phyloP scores from a whole-genome alignment of 2,797 vertebrate genomes.

The Microcaecilia unicolor region DNA sequence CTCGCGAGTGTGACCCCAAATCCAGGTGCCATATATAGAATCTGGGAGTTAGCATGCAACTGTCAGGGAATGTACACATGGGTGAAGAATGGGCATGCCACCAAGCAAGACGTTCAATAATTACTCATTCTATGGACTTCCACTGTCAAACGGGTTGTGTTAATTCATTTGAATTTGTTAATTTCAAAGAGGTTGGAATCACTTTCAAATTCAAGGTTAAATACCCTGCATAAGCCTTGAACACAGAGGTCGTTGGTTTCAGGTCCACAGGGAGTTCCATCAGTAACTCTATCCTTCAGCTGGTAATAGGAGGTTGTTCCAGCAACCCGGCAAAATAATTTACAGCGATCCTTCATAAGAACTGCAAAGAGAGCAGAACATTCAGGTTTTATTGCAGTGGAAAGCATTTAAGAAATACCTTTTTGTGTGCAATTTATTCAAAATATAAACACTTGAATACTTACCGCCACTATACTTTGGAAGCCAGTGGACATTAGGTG shows the following conservation, averaged over 20 bases:
- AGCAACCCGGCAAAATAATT: constrained; percentile 90
- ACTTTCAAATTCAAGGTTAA: too few relatives aligned
- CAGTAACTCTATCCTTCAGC: constrained; percentile 83
- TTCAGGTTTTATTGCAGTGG: constrained; percentile 16
- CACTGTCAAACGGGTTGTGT: too few relatives aligned
- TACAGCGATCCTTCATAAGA: constrained; percentile 93
- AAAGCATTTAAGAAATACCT: not conserved
- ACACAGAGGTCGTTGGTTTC: constrained; percentile 93
- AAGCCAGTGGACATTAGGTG: constrained; percentile 83
- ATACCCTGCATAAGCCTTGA: constrained; percentile 95
- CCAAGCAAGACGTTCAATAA: too few relatives aligned
- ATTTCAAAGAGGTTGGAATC: too few relatives aligned
- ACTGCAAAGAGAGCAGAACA: constrained; percentile 59
- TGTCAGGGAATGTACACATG: too few relatives aligned
- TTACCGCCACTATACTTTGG: constrained; percentile 96
- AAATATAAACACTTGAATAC: constrained; percentile 39
- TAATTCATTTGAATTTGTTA: too few relatives aligned
- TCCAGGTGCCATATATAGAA: too few relatives aligned
- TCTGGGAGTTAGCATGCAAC: too few relatives aligned
- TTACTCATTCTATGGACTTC: too few relatives aligned
- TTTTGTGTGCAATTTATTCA: not conserved
- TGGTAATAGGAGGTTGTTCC: constrained; percentile 90
- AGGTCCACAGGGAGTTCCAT: constrained; percentile 85
- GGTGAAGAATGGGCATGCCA: too few relatives aligned
- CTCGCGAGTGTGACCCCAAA: too few relatives aligned